Evolutionary conservation across 1,140 invertebrate species (phyloP).

Genomic region (Caerostris extrusa): DNA sequence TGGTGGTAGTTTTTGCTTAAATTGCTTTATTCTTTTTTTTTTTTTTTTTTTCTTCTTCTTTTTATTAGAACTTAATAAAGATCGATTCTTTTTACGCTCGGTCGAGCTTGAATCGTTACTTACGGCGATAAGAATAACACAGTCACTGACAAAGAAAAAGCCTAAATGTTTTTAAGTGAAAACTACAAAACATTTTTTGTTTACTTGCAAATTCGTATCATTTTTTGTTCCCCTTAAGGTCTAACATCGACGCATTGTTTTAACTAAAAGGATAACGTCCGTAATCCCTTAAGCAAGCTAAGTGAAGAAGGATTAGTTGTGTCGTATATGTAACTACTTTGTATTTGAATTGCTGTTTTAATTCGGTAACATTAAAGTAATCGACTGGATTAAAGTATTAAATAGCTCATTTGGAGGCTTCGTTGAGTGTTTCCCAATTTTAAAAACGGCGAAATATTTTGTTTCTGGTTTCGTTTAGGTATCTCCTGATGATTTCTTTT

Average conservation of each 20-base stretch:
- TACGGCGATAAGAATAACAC: conserved; percentile 33
- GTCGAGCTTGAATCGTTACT: conserved; percentile 39
- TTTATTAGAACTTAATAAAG: conserved; percentile 55
- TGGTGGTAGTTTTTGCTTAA: conserved; percentile 70
- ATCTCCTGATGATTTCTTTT: too few species aligned
- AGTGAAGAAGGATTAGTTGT: not conserved
- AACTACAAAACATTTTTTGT: too few species aligned
- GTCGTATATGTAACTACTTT: not conserved
- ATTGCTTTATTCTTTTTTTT: not conserved
- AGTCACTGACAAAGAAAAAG: not conserved
- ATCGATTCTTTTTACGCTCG: conserved; percentile 39
- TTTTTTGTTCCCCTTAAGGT: not conserved
- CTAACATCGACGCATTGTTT: not conserved
- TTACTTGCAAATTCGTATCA: too few species aligned
- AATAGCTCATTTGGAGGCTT: not conserved
- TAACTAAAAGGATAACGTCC: not conserved
- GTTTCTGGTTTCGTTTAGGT: not conserved
- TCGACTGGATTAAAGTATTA: conserved; percentile 26
- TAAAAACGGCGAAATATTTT: not conserved
- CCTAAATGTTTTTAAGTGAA: not conserved
- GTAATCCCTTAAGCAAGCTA: conserved; percentile 23
- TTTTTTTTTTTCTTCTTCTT: not conserved
- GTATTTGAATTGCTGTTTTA: conserved; percentile 5
- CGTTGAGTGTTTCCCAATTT: not conserved
- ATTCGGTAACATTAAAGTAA: not conserved